Evolutionary conservation across 2,113 vertebrate genomes (phyloP).

Genomic region (Macheiramphus alcinus): DNA sequence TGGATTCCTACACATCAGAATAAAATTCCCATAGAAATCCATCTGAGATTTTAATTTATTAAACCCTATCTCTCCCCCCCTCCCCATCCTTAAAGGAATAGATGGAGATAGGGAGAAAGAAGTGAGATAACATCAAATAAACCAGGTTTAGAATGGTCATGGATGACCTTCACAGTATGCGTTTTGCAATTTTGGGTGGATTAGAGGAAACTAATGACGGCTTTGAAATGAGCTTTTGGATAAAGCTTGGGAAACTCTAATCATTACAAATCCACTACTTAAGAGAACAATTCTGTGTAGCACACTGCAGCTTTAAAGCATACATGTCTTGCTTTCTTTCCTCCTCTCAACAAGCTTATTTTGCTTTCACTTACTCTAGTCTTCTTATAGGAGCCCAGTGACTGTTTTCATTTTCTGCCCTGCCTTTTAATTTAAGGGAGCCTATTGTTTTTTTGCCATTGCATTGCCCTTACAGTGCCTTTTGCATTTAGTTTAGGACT

Average conservation of each 20-base stretch:
- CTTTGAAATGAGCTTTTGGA: conserved; percentile 74
- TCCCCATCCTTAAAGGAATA: conserved; percentile 14
- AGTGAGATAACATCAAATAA: conserved; percentile 13
- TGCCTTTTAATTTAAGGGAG: conserved; percentile 15
- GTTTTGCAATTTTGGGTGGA: conserved; percentile 72
- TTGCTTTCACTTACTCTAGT: conserved; percentile 14
- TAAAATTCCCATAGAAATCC: conserved; percentile 45
- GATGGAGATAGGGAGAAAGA: not conserved
- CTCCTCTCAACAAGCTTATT: conserved; percentile 43
- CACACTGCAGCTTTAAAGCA: conserved; percentile 55
- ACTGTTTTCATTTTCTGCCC: not conserved
- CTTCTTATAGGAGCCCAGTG: not conserved
- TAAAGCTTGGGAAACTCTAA: conserved; percentile 75
- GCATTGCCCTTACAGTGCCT: conserved; percentile 39
- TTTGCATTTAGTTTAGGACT: conserved; percentile 66
- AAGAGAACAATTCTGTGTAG: conserved; percentile 53
- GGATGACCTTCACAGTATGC: conserved; percentile 63
- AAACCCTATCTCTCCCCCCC: not conserved
- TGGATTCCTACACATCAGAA: conserved; percentile 25
- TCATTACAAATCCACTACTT: conserved; percentile 76
- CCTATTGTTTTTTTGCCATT: not conserved
- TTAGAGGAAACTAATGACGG: conserved; percentile 75
- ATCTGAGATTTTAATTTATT: conserved; percentile 58
- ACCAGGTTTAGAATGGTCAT: conserved; percentile 10
- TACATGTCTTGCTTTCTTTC: conserved; percentile 20